Conservation (phyloP, 2,797 vertebrate genomes). For the Distichodus sexfasciatus region DNA sequence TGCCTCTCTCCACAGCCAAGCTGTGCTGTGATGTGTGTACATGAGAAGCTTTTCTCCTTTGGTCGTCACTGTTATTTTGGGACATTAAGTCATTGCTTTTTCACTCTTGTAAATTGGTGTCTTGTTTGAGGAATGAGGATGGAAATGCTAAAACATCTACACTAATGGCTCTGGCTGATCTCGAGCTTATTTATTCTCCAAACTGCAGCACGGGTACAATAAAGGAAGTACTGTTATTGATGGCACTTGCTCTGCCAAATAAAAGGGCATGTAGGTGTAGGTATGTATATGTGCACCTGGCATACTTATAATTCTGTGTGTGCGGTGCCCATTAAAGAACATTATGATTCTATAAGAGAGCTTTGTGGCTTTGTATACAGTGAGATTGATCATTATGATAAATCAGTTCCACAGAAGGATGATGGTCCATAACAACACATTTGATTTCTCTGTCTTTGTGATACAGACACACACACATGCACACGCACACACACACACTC, state of each 20-base stretch:
- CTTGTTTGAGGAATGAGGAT: conserved; percentile 67
- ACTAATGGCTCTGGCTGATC: conserved; percentile 26
- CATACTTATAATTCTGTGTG: not conserved
- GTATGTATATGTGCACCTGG: not conserved
- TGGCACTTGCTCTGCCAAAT: conserved; percentile 42
- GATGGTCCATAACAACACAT: conserved; percentile 19
- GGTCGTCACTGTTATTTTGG: conserved; percentile 68
- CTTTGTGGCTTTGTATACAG: conserved; percentile 26
- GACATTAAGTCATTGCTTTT: conserved; percentile 69
- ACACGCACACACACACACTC: conserved; percentile 6
- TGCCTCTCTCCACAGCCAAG: conserved; percentile 41
- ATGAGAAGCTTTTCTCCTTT: conserved; percentile 37
- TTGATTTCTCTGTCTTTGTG: conserved; percentile 2
- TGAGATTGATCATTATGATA: conserved; percentile 36
- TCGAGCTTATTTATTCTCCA: conserved; percentile 46
- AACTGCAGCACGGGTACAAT: conserved; percentile 36
- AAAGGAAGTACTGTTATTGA: conserved; percentile 46
- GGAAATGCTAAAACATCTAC: conserved; percentile 59
- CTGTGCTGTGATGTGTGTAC: conserved; percentile 38
- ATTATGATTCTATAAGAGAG: conserved; percentile 30
- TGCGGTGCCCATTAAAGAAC: conserved; percentile 28
- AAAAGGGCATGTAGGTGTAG: conserved; percentile 28
- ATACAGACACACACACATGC: not conserved
- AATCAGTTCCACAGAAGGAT: conserved; percentile 22
- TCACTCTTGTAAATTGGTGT: conserved; percentile 72